These are phyloP conservation scores for Hesperophylax magnus DNA, from an alignment of 1,140 invertebrate species.

Conservation along the genomic window DNA sequence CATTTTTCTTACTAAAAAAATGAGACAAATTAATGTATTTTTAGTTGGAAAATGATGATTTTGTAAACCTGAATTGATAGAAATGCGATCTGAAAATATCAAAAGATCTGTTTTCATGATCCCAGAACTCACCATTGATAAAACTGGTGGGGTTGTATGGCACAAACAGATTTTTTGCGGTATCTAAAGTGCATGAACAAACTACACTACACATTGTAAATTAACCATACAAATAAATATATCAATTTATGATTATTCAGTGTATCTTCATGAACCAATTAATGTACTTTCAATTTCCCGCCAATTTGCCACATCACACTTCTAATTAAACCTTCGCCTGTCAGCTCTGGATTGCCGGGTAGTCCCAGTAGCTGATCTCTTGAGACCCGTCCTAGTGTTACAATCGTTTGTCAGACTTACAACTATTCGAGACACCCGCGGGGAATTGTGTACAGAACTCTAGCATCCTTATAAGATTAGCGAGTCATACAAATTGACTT, in stretches of 20 bases:
- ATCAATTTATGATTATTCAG: not conserved
- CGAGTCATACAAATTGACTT: no score
- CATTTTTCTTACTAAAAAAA: no score
- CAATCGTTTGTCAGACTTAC: constrained; percentile 8
- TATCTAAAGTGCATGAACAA: no score
- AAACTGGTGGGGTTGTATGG: no score
- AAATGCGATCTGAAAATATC: no score
- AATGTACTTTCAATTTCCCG: not conserved
- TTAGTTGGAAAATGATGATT: no score
- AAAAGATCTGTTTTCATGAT: no score
- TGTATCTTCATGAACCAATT: constrained; percentile 4
- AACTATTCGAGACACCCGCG: no score
- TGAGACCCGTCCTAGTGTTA: not conserved
- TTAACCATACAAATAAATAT: not conserved
- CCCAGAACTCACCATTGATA: no score
- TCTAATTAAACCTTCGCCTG: constrained; percentile 16
- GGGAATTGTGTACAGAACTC: not conserved
- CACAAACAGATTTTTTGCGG: no score
- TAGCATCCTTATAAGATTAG: not conserved
- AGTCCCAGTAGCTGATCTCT: not conserved
- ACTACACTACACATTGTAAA: not conserved
- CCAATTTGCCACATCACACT: constrained; percentile 1
- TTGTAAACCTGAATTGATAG: no score
- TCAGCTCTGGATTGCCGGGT: not conserved
- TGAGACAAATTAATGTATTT: no score